Evolutionary conservation across 2,113 vertebrate species (phyloP), one percentile per base, ranked within the genome.

Genomic region (Gracilinanus agilis): DNA sequence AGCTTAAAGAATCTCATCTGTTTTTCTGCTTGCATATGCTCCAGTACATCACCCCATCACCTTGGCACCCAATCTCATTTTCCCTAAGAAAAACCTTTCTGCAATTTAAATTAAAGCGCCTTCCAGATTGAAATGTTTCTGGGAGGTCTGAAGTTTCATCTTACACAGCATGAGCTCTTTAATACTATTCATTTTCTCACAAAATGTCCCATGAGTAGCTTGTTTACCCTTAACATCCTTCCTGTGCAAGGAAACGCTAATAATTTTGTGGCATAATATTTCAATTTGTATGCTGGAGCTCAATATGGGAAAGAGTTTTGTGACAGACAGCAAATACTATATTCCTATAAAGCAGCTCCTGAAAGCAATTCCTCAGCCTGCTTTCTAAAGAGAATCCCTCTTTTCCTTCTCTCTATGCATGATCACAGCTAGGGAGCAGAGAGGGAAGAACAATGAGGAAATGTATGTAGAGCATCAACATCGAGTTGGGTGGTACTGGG

Each of bases 171-270:
- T 7, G n/a, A 23, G 9, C 21, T 13, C 7, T 40, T 75, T 9
- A 8, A 29, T 13, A 75, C 3, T 61, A 16, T 0, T 49, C 54
- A 9, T 40, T 40, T 90, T 54, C 88, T 53, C 34, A 55, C 34
- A 16, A 49, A 19, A 53, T 58, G 67, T 53, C 44, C 61, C 21
- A 19, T 0, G 53, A 94, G 90, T 16, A 25, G 8, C 61, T 61
- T 90, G 88, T 92, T 94, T 91, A 89, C 44, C 94, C 94, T 92
- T 91, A 92, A 93, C 90, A 92, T 90, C 9, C 93, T 94, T 96
- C 91, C 88, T 94, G 25, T 55, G 44, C 90, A 95, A 96, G 90
- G 58, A 96, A 90, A 93, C 49, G 61, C 27, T 92, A 90, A 88
- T 88, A 3, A 55, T 67, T 95, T 93, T 75, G 67, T 90, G 58